phyloP scores from a whole-genome alignment of 2,797 vertebrate species.

The Lepilemur septentrionalis region DNA sequence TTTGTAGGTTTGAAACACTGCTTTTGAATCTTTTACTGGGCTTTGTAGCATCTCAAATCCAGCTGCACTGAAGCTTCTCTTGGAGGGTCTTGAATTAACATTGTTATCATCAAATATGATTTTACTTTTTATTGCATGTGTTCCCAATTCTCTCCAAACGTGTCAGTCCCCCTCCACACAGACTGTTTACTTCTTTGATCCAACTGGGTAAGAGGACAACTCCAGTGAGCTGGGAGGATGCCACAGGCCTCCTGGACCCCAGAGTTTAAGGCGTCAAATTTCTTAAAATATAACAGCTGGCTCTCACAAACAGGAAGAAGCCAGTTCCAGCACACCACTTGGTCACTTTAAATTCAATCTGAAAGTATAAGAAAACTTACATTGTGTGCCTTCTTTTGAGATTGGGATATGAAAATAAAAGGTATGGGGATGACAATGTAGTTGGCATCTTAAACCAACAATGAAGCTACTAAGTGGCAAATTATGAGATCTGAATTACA shows the following conservation, averaged over 20 bases:
- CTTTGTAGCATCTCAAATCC: conserved; percentile 71
- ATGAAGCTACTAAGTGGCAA: no score
- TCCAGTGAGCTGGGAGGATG: no score
- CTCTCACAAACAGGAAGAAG: neutral
- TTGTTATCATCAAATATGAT: conserved; percentile 42
- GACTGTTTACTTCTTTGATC: neutral
- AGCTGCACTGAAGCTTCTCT: conserved; percentile 74
- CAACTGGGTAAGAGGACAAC: neutral
- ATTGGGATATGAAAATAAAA: no score
- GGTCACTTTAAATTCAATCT: neutral
- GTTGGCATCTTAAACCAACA: no score
- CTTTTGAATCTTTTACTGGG: conserved; percentile 80
- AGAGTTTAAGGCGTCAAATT: neutral
- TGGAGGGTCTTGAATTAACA: conserved; percentile 66
- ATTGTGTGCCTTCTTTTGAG: no score
- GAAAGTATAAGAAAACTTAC: neutral
- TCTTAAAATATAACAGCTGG: neutral
- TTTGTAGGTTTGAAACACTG: conserved; percentile 84
- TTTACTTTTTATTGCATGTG: neutral
- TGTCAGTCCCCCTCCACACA: neutral
- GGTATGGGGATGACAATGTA: no score
- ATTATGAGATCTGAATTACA: no score
- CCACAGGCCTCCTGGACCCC: no score
- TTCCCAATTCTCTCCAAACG: neutral
- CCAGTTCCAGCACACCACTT: neutral